These are phyloP conservation scores for Charadrius vociferus DNA, from an alignment of 2,113 vertebrate genomes.

Conservation along the genomic window DNA sequence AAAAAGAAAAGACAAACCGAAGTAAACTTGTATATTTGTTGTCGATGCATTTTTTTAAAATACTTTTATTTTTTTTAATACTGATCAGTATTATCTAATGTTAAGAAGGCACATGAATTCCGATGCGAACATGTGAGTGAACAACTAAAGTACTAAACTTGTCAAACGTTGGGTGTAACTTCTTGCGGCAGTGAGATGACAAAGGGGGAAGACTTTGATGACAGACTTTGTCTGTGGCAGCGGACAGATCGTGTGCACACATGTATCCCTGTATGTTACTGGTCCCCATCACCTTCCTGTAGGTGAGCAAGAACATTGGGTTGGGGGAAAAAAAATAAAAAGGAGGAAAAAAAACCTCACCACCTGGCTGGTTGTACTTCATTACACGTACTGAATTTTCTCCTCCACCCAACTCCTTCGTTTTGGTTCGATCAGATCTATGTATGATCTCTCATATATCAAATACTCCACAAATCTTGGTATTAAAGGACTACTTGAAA, in stretches of 20 bases:
- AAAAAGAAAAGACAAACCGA: neutral
- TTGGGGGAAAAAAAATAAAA: fast-evolving
- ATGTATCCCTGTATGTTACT: fast-evolving
- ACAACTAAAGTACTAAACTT: neutral
- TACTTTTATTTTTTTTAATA: neutral
- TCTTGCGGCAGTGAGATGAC: neutral
- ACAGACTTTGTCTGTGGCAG: neutral
- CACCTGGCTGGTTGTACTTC: neutral
- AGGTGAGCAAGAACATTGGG: neutral
- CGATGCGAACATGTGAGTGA: neutral
- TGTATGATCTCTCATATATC: neutral
- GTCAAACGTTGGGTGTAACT: neutral
- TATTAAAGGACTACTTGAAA: neutral
- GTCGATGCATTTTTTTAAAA: neutral
- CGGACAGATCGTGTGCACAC: neutral
- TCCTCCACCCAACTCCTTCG: fast-evolving
- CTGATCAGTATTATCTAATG: fast-evolving
- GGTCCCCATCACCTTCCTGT: fast-evolving
- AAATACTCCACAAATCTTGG: fast-evolving
- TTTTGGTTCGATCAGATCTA: neutral
- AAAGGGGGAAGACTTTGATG: neutral
- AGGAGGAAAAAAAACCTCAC: neutral
- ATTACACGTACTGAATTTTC: neutral
- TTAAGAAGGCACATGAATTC: neutral
- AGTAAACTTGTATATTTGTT: fast-evolving